Evolutionary conservation across 1,140 invertebrate genomes (phyloP).

Genomic region (Sarcophaga peregrina): DNA sequence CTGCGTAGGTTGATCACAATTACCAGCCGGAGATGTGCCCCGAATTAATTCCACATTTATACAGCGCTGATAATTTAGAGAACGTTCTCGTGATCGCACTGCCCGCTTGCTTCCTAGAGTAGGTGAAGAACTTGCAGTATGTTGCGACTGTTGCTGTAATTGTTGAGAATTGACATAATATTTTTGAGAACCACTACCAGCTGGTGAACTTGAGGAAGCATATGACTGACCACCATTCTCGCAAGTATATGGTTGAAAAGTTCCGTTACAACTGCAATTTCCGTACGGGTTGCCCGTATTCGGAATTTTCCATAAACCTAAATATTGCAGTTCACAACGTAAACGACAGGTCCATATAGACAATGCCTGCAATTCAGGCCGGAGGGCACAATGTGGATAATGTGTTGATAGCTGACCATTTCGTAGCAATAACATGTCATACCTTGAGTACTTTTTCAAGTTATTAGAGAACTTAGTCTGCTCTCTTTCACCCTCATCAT

Average conservation of each 20-base stretch:
- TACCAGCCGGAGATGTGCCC: neutral
- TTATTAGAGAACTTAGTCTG: neutral
- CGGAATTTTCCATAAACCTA: constrained; percentile 56
- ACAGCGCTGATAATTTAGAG: constrained; percentile 27
- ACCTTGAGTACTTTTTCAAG: constrained; percentile 50
- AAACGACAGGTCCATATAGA: constrained; percentile 53
- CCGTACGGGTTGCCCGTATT: constrained; percentile 8
- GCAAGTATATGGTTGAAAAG: neutral
- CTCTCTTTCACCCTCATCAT: neutral
- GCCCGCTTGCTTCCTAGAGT: neutral
- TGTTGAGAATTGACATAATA: neutral
- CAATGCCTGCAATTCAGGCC: constrained; percentile 52
- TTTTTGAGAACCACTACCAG: neutral
- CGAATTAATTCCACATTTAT: constrained; percentile 30
- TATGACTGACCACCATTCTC: neutral
- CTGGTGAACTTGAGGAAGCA: neutral
- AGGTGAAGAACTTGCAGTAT: neutral
- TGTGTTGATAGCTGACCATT: constrained; percentile 52
- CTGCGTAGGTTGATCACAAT: neutral
- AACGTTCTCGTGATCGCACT: neutral
- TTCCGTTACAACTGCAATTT: constrained; percentile 1
- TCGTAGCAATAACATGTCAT: constrained; percentile 53
- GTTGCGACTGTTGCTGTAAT: neutral
- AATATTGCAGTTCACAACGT: constrained; percentile 49
- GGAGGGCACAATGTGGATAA: constrained; percentile 54